phyloP scores from a whole-genome alignment of 2,888 invertebrate species.

The Idaea dimidiata region DNA sequence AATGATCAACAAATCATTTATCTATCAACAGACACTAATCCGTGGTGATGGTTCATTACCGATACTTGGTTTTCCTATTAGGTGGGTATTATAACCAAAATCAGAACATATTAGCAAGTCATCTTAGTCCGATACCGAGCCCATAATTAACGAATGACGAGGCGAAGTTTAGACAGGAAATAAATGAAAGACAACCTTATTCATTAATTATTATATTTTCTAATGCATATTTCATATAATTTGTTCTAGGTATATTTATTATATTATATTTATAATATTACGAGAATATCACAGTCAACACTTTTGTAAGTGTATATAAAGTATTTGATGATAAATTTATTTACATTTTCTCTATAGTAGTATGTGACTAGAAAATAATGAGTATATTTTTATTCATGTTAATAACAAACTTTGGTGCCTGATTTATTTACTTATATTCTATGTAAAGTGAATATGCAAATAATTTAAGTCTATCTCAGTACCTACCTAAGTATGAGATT shows the following conservation, averaged over 20 bases:
- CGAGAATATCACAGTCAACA: constrained; percentile 80
- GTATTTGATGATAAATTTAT: constrained; percentile 39
- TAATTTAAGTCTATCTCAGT: too few relatives aligned
- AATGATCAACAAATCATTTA: background rate
- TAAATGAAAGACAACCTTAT: constrained; percentile 33
- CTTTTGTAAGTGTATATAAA: constrained; percentile 74
- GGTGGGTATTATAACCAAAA: background rate
- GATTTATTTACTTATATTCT: too few relatives aligned
- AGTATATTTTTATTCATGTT: background rate
- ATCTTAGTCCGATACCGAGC: background rate
- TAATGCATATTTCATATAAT: constrained; percentile 61
- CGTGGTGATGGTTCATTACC: background rate
- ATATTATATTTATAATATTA: constrained; percentile 48
- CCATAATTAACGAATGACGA: constrained; percentile 3
- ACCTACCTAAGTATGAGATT: too few relatives aligned
- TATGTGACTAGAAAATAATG: constrained; percentile 20
- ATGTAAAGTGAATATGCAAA: too few relatives aligned
- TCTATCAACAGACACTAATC: background rate
- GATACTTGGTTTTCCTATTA: background rate
- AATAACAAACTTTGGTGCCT: background rate
- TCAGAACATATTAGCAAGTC: background rate
- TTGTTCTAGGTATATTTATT: constrained; percentile 43
- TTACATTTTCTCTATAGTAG: constrained; percentile 23
- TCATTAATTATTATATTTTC: constrained; percentile 52
- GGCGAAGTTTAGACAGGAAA: constrained; percentile 6